Base-by-base conservation (phyloP, 2,113 vertebrate genomes). In the Scophthalmus maximus region DNA sequence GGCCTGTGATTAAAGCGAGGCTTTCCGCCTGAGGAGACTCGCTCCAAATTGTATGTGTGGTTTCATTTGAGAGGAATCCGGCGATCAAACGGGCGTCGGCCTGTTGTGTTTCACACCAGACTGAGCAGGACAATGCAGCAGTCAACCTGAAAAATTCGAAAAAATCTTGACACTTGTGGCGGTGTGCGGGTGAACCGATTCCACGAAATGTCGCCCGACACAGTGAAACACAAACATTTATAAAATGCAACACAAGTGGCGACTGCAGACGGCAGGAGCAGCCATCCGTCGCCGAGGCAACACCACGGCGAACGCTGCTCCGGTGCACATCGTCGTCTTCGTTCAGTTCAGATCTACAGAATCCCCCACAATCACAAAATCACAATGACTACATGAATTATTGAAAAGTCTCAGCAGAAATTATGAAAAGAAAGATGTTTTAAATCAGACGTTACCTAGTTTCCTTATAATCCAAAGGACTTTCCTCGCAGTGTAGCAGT, bases 1-100 rank as follows among this genome's bases (percentile, higher is more conserved):
- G 18, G 1, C 18, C 42, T n/a, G 36, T 40, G 79, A 75, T 70
- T 68, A 75, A 69, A 75, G 71, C 17, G 0, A 20, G 8, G 22
- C 29, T 69, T 52, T 59, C 52, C 11, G 47, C 46, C 52, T 12
- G 42, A 44, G n/a, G 42, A n/a, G 42, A 18, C 4, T 18, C 17
- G n/a, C 42, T 44, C 42, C 1, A 40, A 65, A 53, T 53, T 26
- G 36, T 32, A 47, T 15, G 18, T 70, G 59, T 69, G 71, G 29
- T 70, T 73, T 67, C 8, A 62, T 63, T 61, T 40, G 36, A 68
- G 9, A 51, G 6, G 40, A 68, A 68, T 22, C 30, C 50, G 25
- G 46, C 1, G 44, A 50, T 77, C 72, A 81, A 76, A 76, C 18
- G 5, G 61, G 61, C 34, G 11, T 20, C 62, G 46, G 36, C 68